Conservation (phyloP, 2,113 vertebrate species). For the Pygoscelis antarcticus region DNA sequence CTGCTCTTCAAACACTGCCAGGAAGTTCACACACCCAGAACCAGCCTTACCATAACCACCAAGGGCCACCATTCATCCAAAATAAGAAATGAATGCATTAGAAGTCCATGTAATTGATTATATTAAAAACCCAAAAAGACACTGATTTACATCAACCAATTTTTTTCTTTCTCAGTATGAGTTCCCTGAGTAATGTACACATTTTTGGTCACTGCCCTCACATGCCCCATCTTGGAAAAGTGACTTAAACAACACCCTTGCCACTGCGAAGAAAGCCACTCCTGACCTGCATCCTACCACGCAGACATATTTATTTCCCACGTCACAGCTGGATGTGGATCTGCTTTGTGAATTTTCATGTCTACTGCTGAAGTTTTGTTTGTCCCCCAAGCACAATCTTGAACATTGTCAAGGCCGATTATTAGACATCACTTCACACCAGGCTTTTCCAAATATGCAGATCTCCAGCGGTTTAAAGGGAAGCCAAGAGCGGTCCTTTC, state of each 20-base stretch:
- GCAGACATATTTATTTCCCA: background rate
- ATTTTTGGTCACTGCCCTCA: background rate
- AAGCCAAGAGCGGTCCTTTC: background rate
- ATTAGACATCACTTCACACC: constrained; percentile 41
- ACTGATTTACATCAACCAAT: constrained; percentile 33
- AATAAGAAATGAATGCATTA: constrained; percentile 40
- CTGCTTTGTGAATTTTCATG: background rate
- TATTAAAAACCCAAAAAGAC: background rate
- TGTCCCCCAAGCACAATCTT: constrained; percentile 39
- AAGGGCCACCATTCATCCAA: background rate
- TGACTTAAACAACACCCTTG: background rate
- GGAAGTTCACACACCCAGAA: background rate
- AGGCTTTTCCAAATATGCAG: background rate
- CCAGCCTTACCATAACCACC: background rate
- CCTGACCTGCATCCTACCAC: background rate
- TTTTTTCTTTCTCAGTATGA: background rate
- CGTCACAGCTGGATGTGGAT: background rate
- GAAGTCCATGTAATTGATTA: constrained; percentile 25
- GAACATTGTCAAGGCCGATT: constrained; percentile 47
- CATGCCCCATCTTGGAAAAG: background rate
- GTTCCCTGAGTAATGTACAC: background rate
- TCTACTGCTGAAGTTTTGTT: background rate
- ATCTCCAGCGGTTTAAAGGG: background rate
- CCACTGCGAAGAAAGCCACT: background rate
- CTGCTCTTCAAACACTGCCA: background rate